Conservation (phyloP, 2,888 invertebrate genomes). For the Campoplex nolae region DNA sequence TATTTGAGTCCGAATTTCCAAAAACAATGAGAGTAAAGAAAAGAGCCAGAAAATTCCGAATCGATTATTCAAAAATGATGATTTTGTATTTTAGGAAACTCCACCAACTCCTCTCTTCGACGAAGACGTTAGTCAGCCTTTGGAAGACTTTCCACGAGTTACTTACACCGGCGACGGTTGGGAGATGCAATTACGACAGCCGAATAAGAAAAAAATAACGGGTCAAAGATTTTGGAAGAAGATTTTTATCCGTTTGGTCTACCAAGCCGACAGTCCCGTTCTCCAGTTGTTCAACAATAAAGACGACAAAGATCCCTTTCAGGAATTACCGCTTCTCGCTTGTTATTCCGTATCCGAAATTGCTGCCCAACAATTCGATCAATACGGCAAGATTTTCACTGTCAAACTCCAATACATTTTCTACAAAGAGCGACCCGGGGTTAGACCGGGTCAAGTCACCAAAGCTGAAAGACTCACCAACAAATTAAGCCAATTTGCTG, state of each 20-base stretch:
- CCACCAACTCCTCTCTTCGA: conserved; percentile 97
- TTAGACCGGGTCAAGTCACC: conserved; percentile 96
- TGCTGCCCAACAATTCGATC: conserved; percentile 98
- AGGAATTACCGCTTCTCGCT: conserved; percentile 96
- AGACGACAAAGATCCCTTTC: conserved; percentile 96
- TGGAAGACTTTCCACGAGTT: conserved; percentile 95
- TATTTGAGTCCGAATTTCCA: not conserved
- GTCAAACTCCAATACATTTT: conserved; percentile 98
- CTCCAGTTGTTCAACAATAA: conserved; percentile 94
- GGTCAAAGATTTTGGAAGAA: conserved; percentile 99
- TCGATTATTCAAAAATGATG: not conserved
- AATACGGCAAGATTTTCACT: conserved; percentile 99
- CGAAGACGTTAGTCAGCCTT: conserved; percentile 95
- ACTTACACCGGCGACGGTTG: conserved; percentile 93
- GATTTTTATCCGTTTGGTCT: conserved; percentile 93
- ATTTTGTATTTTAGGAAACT: conserved; percentile 87
- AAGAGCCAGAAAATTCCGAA: not conserved
- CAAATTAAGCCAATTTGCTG: conserved; percentile 96
- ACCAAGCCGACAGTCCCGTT: conserved; percentile 93
- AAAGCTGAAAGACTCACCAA: conserved; percentile 97
- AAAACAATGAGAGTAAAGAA: not conserved
- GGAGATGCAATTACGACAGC: conserved; percentile 98
- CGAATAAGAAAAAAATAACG: conserved; percentile 98
- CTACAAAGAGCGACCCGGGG: conserved; percentile 99
- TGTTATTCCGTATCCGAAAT: conserved; percentile 98